These are phyloP conservation scores for Limenitis arthemis DNA, from an alignment of 2,888 invertebrate genomes.

Conservation along the genomic window DNA sequence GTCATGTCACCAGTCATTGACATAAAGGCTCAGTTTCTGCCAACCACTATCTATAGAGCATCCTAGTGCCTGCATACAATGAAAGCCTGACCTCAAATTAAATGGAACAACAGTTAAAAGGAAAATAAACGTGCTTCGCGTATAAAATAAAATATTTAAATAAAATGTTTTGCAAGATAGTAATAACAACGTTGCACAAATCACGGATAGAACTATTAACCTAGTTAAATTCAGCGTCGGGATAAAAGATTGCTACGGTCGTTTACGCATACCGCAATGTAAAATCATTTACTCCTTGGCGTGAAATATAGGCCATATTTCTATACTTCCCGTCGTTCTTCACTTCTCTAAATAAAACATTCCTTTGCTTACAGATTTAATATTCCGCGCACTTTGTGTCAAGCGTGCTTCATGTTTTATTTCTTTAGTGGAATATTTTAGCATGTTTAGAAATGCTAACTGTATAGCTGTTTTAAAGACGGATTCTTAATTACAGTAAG, in stretches of 20 bases:
- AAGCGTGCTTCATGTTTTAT: slow-evolving; percentile 18
- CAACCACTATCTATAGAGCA: too few relatives aligned
- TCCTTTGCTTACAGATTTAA: slow-evolving; percentile 23
- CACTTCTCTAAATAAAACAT: slow-evolving; percentile 21
- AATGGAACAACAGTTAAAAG: too few relatives aligned
- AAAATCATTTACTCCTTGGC: slow-evolving; percentile 13
- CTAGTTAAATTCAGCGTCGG: not conserved
- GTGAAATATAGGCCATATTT: slow-evolving; percentile 20
- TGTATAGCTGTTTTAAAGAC: not conserved
- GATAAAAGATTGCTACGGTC: not conserved
- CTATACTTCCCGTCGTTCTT: slow-evolving; percentile 15
- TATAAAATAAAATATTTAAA: too few relatives aligned
- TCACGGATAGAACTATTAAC: not conserved
- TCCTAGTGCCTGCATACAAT: too few relatives aligned
- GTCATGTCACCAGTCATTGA: too few relatives aligned
- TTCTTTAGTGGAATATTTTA: slow-evolving; percentile 13
- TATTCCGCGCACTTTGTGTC: slow-evolving; percentile 23
- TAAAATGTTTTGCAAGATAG: too few relatives aligned
- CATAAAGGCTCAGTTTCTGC: too few relatives aligned
- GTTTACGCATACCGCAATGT: not conserved
- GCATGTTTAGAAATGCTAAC: slow-evolving; percentile 2
- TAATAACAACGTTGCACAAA: not conserved
- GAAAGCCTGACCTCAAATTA: too few relatives aligned
- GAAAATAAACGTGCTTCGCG: too few relatives aligned
- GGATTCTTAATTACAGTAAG: not conserved